These are phyloP conservation scores for Sebastes oblongus DNA, from an alignment of 2,797 vertebrate genomes.

Conservation along the genomic window DNA sequence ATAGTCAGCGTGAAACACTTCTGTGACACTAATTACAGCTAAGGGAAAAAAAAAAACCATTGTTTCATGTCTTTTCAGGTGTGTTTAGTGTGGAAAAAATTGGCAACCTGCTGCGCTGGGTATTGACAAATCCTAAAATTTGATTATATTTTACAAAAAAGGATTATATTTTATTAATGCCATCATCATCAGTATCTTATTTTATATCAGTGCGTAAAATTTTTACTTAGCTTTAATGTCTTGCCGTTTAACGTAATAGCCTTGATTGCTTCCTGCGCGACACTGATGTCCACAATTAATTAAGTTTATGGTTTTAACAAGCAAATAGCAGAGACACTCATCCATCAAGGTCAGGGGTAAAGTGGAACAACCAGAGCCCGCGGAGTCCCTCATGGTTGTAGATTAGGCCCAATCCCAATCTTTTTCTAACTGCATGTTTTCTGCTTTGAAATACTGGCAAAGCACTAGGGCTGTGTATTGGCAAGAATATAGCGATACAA, in stretches of 20 bases:
- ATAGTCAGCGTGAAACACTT: conserved; percentile 1
- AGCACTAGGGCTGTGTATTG: not conserved
- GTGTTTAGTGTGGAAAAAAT: not conserved
- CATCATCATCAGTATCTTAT: not conserved
- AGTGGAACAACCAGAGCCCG: not conserved
- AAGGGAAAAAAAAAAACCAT: not conserved
- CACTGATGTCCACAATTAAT: not conserved
- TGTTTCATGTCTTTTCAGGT: not conserved
- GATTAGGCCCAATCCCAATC: not conserved
- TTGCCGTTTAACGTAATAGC: not conserved
- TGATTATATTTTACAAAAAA: not conserved
- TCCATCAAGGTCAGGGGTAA: not conserved
- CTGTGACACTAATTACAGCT: not conserved
- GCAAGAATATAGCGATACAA: no score
- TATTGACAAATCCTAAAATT: not conserved
- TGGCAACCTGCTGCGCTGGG: not conserved
- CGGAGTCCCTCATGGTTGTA: not conserved
- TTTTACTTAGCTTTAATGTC: not conserved
- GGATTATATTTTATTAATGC: not conserved
- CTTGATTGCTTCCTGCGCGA: not conserved
- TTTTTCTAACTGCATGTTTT: not conserved
- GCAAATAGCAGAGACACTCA: not conserved
- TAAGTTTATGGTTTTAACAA: not conserved
- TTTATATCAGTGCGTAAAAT: not conserved
- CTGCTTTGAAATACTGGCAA: not conserved